A percentile compares a stretch with the other conserved stretches of the same genome.
Evolutionary conservation across 2,113 vertebrate species (phyloP).

Genomic region (Coracopsis vasa): DNA sequence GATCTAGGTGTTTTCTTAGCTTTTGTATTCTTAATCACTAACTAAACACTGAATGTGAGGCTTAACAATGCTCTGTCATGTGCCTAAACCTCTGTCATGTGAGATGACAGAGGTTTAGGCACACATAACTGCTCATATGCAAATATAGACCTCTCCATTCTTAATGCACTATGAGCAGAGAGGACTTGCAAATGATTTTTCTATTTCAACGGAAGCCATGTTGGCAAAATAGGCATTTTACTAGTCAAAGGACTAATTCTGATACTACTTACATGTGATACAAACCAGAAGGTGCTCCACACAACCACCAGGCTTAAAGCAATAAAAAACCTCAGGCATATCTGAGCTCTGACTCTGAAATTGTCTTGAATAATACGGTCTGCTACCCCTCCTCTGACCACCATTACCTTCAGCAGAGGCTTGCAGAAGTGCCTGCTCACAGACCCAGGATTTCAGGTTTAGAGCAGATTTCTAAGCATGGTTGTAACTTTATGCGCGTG

Average conservation of each 20-base stretch:
- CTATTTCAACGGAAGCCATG: neutral
- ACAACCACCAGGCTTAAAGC: neutral
- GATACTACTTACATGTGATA: neutral
- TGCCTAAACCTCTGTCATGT: neutral
- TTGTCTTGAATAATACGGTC: neutral
- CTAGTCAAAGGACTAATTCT: neutral
- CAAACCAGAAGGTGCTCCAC: neutral
- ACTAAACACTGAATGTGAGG: neutral
- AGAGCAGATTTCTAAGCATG: neutral
- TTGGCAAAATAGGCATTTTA: neutral
- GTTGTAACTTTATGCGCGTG: neutral
- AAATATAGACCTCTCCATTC: neutral
- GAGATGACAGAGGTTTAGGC: neutral
- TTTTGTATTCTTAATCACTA: slow-evolving; percentile 4
- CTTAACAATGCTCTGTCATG: neutral
- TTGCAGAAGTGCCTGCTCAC: neutral
- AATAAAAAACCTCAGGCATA: neutral
- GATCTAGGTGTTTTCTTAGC: neutral
- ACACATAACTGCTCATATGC: neutral
- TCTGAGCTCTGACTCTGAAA: neutral
- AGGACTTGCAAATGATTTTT: neutral
- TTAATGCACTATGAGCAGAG: neutral
- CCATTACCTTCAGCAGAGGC: neutral
- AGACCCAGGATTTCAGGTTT: neutral
- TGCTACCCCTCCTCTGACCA: neutral